Base-by-base conservation (phyloP, 92 coral and sea anemone genomes). In the Porites divaricata region DNA sequence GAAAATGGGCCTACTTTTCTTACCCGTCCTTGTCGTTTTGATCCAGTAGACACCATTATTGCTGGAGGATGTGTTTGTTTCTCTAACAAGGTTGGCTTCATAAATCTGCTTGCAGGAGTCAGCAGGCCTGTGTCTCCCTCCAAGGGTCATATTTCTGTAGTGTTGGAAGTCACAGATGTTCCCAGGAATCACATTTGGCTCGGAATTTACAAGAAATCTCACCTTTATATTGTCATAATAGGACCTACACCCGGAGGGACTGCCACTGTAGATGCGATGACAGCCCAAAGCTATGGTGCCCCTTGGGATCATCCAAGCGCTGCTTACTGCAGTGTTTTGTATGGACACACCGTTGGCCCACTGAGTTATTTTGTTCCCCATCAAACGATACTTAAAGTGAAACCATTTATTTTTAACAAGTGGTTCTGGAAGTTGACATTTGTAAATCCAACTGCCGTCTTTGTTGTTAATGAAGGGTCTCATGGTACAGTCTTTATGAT, bases 31-130 rank as follows among this genome's bases (percentile, higher is more conserved):
- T 66, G 83, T 28, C 22, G 94, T 87, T 73, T 89, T 91, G 79
- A 92, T 75, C 97, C 94, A 93, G 71, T 93, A 93, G 52, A 93
- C 85, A 15, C 94, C 92, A 67, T 93, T 88, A 73, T 75, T 70
- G n/a, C 73, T 63, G 20, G 89, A 70, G 69, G 77, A 20, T 61
- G n/a, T n/a, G n/a, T 53, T 81, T 0, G 54, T 48, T n/a, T 89
- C 88, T 17, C 74, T 68, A 13, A 56, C 52, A 9, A 88, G n/a
- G 26, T 70, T 85, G 41, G 89, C 87, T 63, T 93, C 93, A 57
- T 88, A 90, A 22, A 93, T 88, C 79, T 91, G 92, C 84, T 88
- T 93, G 76, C 97, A 93, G 50, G 97, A 91, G 48, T 81, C 71
- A 49, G 95, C 95, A 22, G 74, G 77, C 19, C 61, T 79, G 45